Evolutionary conservation across 2,797 vertebrate genomes (phyloP), one percentile per base, ranked within the genome.

Genomic region (Limosa lapponica): DNA sequence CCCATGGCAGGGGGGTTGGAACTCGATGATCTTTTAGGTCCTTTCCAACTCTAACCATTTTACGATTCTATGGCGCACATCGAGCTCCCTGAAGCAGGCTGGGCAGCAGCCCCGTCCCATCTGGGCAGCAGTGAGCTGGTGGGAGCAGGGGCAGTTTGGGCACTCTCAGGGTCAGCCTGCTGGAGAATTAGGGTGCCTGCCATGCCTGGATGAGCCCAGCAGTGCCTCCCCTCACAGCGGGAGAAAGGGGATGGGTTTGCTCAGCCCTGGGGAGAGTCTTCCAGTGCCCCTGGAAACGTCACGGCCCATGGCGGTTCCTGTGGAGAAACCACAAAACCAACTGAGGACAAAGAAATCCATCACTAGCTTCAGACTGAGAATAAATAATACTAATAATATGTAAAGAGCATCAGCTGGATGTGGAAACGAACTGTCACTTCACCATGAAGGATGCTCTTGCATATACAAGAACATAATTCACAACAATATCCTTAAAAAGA

Each of bases 311-410:
- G 77, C 46, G 70, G 54, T 88, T 97, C 91, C 82, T 91, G 74
- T 61, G 65, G 84, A 90, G 82, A 95, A 96, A 91, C 91, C 86
- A 87, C 84, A 90, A 87, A 95, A 69, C 59, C 86, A 93, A 30
- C 58, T 1, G 28, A 72, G 93, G 88, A 74, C 49, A 44, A 89
- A 87, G 58, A 82, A 91, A 95, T 89, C 85, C 71, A 95, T 97
- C 96, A 87, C 92, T 87, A 55, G 70, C 54, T 95, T 93, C 6
- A 28, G 90, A 83, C 24, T 5, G 28, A 92, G 79, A 94, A 97
- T 97, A 98, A 97, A 96, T 97, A 97, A 97, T 93, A 95, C 62
- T 88, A 92, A 95, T 94, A 92, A 84, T 85, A 93, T 74, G 87
- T 89, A 93, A 97, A 96, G 77, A 97, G 85, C 91, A 90, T 87